Base-by-base conservation (phyloP, 2,797 vertebrate genomes). In the Coluber constrictor region DNA sequence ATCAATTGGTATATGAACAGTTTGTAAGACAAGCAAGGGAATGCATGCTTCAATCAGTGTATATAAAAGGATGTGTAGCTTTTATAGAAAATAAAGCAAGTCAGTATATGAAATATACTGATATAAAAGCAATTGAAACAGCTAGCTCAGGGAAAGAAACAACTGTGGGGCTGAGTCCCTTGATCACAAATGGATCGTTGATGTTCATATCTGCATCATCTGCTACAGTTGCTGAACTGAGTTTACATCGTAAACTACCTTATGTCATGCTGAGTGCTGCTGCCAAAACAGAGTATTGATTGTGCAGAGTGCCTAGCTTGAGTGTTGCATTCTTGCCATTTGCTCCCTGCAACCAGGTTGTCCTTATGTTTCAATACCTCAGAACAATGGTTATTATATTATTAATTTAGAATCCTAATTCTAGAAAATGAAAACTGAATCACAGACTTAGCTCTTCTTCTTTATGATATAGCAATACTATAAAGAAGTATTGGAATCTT, bases 221-320 rank as follows among this genome's bases (percentile, higher is more conserved):
- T 94, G 89, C 8, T 93, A 93, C 55, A 79, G 29, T 61, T 94
- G 90, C 51, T 32, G 79, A 94, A 90, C 1, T 90, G 93, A 87
- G 43, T 92, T 94, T 96, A 93, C 90, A 92, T 94, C 93, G 51
- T 1, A 2, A 92, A 93, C 0, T 0, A 32, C 90, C 92, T 96
- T 95, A 94, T 95, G 93, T 90, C 4, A 1, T 54, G 1, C 70
- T 43, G 29, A 43, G 90, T 56, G 90, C 87, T 54, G 2, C 55
- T 94, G 94, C 90, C 86, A 94, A 59, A 55, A 83, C 3, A 92
- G 93, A 59, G 51, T 9, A 66, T 0, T 59, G 43, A 92, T 90
- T 66, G n/a, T 60, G 43, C 59, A 90, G 18, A 4, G 61, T 51
- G 27, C 1, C 60, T 0, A 63, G 0, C 0, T 66, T 23, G 90